Percentiles rank a stretch among this genome's conserved stretches.
phyloP scores from a whole-genome alignment of 1,140 invertebrate species.

The Drosophila burlai region DNA sequence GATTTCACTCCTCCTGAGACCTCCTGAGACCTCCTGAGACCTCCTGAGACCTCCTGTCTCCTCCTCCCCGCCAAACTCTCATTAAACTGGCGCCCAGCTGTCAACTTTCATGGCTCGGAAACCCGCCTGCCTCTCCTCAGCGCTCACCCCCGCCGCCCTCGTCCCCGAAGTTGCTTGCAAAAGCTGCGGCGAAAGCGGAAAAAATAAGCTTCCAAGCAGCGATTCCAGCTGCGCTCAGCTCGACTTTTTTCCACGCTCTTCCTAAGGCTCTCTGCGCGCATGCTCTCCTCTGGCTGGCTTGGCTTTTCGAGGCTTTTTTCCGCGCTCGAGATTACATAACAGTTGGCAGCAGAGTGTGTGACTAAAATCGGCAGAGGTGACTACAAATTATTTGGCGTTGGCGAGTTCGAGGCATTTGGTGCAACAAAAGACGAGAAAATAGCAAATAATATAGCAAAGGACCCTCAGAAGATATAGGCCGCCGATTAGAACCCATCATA shows the following conservation, averaged over 20 bases:
- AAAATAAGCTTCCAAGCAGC: slow-evolving; percentile 42
- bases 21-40: no score
- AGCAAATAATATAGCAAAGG: background rate
- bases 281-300: slow-evolving; percentile 20
- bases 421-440: slow-evolving; percentile 11
- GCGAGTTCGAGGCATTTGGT: slow-evolving; percentile 11
- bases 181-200: slow-evolving; percentile 33
- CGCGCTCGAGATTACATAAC: slow-evolving; percentile 77
- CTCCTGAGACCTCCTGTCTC: background rate
- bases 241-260: slow-evolving; percentile 5
- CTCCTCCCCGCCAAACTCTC: slow-evolving; percentile 27
- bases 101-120: slow-evolving; percentile 40
- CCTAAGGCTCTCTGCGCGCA: slow-evolving; percentile 46
- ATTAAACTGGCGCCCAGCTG: slow-evolving; percentile 74
- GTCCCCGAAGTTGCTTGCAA: background rate
- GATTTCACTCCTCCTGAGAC: slow-evolving; percentile 6
- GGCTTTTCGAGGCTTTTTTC: slow-evolving; percentile 64
- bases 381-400: slow-evolving; percentile 37
- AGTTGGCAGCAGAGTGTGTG: slow-evolving; percentile 79
- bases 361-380: slow-evolving; percentile 59
- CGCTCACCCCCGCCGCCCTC: background rate
- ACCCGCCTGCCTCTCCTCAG: background rate
- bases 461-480: background rate
- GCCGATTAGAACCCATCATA: background rate
- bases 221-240: slow-evolving; percentile 50